Evolutionary conservation across 2,888 invertebrate species (phyloP).

Genomic region (Xylota segnis): DNA sequence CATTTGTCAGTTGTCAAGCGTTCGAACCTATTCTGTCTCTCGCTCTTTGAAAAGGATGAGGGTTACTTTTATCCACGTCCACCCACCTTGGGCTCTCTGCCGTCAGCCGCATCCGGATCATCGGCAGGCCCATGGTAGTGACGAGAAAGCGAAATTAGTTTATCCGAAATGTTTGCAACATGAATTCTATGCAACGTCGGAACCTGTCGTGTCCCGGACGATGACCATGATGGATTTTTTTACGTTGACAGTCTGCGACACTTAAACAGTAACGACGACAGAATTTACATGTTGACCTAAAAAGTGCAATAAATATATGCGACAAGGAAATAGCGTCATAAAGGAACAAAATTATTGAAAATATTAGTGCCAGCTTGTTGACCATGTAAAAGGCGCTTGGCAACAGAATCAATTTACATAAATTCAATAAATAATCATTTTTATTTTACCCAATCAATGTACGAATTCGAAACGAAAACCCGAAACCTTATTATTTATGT

Average conservation of each 20-base stretch:
- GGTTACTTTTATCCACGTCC: constrained; percentile 58
- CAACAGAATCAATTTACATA: constrained; percentile 59
- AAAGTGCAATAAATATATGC: constrained; percentile 11
- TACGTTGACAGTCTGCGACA: constrained; percentile 27
- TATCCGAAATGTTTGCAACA: constrained; percentile 61
- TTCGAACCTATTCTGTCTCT: constrained; percentile 46
- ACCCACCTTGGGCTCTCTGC: constrained; percentile 18
- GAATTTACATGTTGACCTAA: constrained; percentile 59
- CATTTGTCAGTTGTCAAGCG: constrained; percentile 79
- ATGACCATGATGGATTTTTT: constrained; percentile 55
- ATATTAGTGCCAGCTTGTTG: constrained; percentile 26
- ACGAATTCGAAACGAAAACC: constrained; percentile 62
- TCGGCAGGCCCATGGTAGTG: constrained; percentile 57
- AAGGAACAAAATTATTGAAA: constrained; percentile 37
- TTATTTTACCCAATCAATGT: constrained; percentile 67
- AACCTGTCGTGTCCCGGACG: constrained; percentile 3
- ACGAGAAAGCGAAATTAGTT: constrained; percentile 69
- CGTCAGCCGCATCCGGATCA: constrained; percentile 59
- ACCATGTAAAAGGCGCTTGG: constrained; percentile 20
- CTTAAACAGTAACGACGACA: constrained; percentile 41
- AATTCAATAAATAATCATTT: constrained; percentile 69
- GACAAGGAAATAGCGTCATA: background rate
- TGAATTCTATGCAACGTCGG: constrained; percentile 19
- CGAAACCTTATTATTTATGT: constrained; percentile 67
- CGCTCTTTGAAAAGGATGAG: constrained; percentile 40